Conservation (phyloP, 2,113 vertebrate genomes). For the Henicopernis longicauda region DNA sequence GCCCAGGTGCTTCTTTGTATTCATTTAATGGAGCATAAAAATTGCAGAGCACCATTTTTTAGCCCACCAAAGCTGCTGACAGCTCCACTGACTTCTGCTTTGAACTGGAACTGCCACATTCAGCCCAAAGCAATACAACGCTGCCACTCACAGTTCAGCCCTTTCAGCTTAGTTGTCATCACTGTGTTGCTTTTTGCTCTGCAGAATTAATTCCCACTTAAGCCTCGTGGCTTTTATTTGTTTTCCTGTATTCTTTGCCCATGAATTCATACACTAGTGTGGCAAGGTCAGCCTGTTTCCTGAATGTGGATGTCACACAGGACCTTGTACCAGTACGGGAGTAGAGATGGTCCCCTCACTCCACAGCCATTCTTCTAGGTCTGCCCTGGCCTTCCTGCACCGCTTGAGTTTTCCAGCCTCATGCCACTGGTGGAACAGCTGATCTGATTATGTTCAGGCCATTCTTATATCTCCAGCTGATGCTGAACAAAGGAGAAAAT, state of each 20-base stretch:
- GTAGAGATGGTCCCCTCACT: neutral
- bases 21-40: neutral
- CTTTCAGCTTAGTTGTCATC: neutral
- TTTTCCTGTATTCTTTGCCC: neutral
- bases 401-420: neutral
- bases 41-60: neutral
- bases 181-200: neutral
- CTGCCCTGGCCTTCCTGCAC: neutral
- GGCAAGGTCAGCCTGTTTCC: neutral
- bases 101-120: neutral
- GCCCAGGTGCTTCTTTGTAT: neutral
- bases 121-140: neutral
- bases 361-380: neutral
- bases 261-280: neutral
- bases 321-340: rapidly evolving
- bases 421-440: neutral
- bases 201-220: neutral
- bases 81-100: neutral
- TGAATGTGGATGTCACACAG: neutral
- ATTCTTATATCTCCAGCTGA: neutral
- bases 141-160: neutral
- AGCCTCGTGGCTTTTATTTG: neutral
- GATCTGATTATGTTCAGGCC: neutral
- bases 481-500: neutral
- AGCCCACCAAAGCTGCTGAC: neutral